A percentile compares a stretch with the other conserved stretches of the same genome.
Evolutionary conservation across 2,797 vertebrate species (phyloP).

Genomic region (Leuciscus waleckii): DNA sequence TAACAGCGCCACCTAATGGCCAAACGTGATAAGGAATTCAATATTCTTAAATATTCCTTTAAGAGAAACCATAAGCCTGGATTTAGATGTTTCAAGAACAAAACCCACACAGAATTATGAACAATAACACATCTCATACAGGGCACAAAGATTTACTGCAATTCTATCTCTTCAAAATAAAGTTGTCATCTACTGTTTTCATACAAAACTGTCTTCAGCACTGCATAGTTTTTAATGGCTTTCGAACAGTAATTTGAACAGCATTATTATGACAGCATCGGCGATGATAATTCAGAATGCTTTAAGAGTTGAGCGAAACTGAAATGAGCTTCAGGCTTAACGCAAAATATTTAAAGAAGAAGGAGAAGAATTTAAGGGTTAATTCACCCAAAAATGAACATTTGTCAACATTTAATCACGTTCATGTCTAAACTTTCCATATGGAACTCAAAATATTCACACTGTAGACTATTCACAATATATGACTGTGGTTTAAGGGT

Average conservation of each 20-base stretch:
- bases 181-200: background rate
- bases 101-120: background rate
- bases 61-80: background rate
- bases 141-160: background rate
- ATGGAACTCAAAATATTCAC: background rate
- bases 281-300: background rate
- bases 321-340: conserved; percentile 7
- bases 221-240: conserved; percentile 57
- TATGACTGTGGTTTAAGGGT: background rate
- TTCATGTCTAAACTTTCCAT: background rate
- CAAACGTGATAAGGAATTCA: background rate
- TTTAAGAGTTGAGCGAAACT: background rate
- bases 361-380: background rate
- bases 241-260: conserved; percentile 16
- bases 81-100: background rate
- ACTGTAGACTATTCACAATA: background rate
- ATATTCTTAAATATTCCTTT: background rate
- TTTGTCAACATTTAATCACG: background rate
- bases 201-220: conserved; percentile 22
- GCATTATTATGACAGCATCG: background rate
- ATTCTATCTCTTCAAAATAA: background rate
- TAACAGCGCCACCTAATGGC: background rate
- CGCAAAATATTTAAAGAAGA: background rate
- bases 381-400: background rate
- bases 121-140: background rate